Evolutionary conservation across 2,797 vertebrate genomes (phyloP).

Genomic region (Peromyscus aztecus): DNA sequence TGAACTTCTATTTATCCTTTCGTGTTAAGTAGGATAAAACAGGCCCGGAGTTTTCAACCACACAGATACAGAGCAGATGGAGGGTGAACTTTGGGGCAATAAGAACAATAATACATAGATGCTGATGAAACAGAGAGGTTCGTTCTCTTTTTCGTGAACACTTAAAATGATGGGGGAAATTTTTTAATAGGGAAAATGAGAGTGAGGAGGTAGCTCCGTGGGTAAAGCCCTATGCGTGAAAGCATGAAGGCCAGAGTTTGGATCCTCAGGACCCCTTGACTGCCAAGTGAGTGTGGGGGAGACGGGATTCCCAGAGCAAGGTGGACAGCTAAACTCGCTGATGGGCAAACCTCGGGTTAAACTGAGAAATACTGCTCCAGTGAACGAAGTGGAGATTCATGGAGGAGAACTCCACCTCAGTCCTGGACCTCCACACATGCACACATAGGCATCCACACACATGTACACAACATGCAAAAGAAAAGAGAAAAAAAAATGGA

Average conservation of each 20-base stretch:
- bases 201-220: background rate
- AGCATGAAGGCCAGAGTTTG: background rate
- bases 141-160: background rate
- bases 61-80: background rate
- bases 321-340: no score
- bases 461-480: background rate
- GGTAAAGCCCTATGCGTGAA: background rate
- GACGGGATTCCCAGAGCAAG: background rate
- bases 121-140: background rate
- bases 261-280: background rate
- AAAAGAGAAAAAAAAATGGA: background rate
- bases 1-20: background rate
- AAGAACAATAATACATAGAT: background rate
- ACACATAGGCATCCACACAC: background rate
- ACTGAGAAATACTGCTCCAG: background rate
- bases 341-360: background rate
- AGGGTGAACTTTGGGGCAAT: background rate
- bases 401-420: background rate
- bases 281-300: background rate
- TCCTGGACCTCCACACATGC: background rate
- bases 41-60: background rate
- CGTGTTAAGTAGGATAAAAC: background rate
- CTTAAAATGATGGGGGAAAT: conserved; percentile 21
- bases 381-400: fast-evolving
- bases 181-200: background rate